Base-by-base conservation (phyloP, 2,888 invertebrate genomes). In the Lagria hirta region DNA sequence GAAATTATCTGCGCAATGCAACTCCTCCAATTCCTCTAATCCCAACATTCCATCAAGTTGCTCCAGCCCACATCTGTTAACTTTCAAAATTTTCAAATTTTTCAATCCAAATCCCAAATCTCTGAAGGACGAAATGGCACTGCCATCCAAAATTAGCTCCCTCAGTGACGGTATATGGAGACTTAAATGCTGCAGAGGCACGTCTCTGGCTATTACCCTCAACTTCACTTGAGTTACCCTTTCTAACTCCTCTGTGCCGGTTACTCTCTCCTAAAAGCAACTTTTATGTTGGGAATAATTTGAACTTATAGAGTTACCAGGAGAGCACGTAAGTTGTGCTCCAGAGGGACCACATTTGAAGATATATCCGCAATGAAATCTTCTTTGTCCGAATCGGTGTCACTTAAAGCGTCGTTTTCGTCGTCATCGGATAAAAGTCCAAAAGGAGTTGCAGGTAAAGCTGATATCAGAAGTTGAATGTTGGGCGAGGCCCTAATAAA, bases 21-120 rank as follows among this genome's bases (percentile, higher is more conserved):
- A 69, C 40, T 81, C 81, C 28, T 77, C 74, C 10, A 86, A 62
- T 13, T 74, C 74, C 2, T 79, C 75, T 43, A 86, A 63, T 0
- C 83, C 82, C 71, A 80, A 80, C 3, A 83, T 78, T 4, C 84
- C 85, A 57, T 86, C 86, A 48, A 86, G 71, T 49, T 78, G 79
- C 11, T 73, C 76, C 34, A 86, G 64, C 0, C 81, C 79, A 60
- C 86, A 86, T 24, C 81, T 76, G 55, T 80, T 79, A 3, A 86
- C 79, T 57, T 73, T 74, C 32, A 81, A 62, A 27, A 79, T 76
- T 68, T 76, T 78, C 16, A 83, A 66, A 60, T 76, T 78, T 32
- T 74, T 72, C 46, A 86, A 70, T 13, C 80, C 80, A 50, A 78
- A 81, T 11, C 86, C 86, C 11, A 86, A 74, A 59, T 86, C 86